Conservation (phyloP, 2,797 vertebrate species). For the Siniperca obscura region DNA sequence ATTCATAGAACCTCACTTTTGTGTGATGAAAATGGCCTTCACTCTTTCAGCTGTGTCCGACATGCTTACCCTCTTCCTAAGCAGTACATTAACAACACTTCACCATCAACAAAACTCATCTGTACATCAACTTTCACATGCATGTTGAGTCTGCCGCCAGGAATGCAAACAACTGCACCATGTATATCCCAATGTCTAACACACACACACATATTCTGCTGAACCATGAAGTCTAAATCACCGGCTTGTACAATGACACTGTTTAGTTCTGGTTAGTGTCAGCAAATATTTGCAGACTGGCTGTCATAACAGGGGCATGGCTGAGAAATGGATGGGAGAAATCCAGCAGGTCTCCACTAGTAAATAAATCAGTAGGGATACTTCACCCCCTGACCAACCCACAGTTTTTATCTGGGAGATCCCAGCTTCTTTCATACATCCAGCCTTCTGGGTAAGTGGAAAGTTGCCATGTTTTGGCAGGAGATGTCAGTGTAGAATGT, state of each 20-base stretch:
- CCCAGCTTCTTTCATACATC: constrained; percentile 80
- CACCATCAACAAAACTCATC: constrained; percentile 66
- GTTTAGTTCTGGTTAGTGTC: constrained; percentile 88
- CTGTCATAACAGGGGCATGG: constrained; percentile 87
- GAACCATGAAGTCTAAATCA: constrained; percentile 79
- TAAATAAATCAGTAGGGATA: constrained; percentile 85
- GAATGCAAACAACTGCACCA: constrained; percentile 82
- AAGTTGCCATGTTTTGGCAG: constrained; percentile 79
- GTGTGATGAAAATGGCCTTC: not conserved
- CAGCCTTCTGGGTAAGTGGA: constrained; percentile 53
- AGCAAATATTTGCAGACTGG: constrained; percentile 89
- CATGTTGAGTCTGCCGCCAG: constrained; percentile 64
- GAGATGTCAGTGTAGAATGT: constrained; percentile 74
- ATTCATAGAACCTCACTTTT: not conserved
- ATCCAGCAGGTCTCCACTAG: constrained; percentile 76
- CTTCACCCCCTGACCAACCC: constrained; percentile 84
- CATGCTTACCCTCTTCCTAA: constrained; percentile 37
- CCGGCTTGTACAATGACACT: constrained; percentile 82
- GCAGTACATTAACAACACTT: constrained; percentile 66
- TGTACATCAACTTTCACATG: constrained; percentile 65
- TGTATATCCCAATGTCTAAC: constrained; percentile 79
- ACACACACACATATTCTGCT: constrained; percentile 70
- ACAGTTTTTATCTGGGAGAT: constrained; percentile 83
- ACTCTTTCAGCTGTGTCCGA: constrained; percentile 28
- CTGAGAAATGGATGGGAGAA: constrained; percentile 80